Evolutionary conservation across 64 coral and sea anemone genomes (phyloP).

Genomic region (Stylophora pistillata): DNA sequence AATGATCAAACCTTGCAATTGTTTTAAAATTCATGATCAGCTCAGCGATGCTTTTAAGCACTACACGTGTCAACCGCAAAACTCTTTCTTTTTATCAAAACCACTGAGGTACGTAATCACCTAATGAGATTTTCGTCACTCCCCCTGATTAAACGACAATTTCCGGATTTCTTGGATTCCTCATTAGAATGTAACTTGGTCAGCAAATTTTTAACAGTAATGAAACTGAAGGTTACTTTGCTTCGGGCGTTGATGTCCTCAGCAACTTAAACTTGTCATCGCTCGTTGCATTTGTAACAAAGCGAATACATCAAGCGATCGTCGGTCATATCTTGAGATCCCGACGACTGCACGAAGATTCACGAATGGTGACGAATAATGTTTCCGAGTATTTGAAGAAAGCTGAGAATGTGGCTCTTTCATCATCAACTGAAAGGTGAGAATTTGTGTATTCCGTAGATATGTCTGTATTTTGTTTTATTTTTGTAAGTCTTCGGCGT

Average conservation of each 20-base stretch:
- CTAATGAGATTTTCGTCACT: constrained; percentile 26
- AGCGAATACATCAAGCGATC: background rate
- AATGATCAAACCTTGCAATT: too few species aligned
- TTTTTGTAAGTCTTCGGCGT: constrained; percentile 13
- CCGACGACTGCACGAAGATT: constrained; percentile 17
- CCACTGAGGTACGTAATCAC: background rate
- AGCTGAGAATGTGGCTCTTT: background rate
- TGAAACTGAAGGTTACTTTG: background rate
- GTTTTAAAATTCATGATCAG: too few species aligned
- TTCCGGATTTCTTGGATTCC: constrained; percentile 45
- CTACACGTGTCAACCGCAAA: too few species aligned
- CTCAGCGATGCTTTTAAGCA: too few species aligned
- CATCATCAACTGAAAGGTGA: constrained; percentile 24
- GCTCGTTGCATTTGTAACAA: background rate
- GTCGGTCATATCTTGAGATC: background rate
- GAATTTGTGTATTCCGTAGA: constrained; percentile 12
- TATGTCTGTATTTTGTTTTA: constrained; percentile 45
- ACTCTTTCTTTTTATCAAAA: too few species aligned
- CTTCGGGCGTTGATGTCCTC: background rate
- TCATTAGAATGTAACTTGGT: background rate
- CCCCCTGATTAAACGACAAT: background rate
- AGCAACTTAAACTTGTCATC: too few species aligned
- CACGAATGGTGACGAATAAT: constrained; percentile 38
- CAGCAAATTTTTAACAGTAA: background rate
- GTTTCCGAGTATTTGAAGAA: constrained; percentile 26